Percentiles rank a stretch among this genome's conserved stretches.
These are phyloP conservation scores for Coracopsis vasa DNA, from an alignment of 2,113 vertebrate genomes.

Conservation along the genomic window DNA sequence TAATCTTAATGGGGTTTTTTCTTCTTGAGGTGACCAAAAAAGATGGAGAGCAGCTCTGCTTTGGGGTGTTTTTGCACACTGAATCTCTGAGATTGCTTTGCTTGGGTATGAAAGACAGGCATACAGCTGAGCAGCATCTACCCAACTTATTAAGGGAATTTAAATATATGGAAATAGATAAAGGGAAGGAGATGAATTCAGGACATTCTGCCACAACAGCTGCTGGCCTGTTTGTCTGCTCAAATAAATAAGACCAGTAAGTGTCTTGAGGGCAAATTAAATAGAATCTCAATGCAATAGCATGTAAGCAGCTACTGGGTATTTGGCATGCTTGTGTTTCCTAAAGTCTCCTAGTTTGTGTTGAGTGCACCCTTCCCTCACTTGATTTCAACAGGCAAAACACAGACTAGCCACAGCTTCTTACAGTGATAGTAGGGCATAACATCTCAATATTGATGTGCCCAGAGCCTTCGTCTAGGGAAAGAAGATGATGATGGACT, in stretches of 20 bases:
- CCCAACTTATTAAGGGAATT: neutral
- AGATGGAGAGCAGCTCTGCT: neutral
- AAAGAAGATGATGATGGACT: neutral
- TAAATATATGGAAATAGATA: neutral
- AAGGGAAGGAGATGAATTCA: neutral
- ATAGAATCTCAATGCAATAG: accelerated
- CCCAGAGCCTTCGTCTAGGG: neutral
- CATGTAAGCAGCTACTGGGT: neutral
- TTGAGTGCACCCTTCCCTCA: neutral
- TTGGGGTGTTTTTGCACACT: neutral
- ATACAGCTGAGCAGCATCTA: neutral
- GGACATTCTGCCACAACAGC: neutral
- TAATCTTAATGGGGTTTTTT: neutral
- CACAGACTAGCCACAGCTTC: neutral
- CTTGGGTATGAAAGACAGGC: neutral
- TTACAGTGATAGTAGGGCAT: accelerated
- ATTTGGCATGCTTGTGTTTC: accelerated
- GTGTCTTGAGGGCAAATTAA: neutral
- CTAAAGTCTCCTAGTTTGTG: neutral
- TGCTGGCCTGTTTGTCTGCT: neutral
- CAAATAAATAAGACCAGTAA: neutral
- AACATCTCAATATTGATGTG: neutral
- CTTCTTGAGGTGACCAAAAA: neutral
- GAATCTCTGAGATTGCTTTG: neutral
- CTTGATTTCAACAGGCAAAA: neutral